These are phyloP conservation scores for Lichenostomus cassidix DNA, from an alignment of 2,113 vertebrate genomes.

Conservation along the genomic window DNA sequence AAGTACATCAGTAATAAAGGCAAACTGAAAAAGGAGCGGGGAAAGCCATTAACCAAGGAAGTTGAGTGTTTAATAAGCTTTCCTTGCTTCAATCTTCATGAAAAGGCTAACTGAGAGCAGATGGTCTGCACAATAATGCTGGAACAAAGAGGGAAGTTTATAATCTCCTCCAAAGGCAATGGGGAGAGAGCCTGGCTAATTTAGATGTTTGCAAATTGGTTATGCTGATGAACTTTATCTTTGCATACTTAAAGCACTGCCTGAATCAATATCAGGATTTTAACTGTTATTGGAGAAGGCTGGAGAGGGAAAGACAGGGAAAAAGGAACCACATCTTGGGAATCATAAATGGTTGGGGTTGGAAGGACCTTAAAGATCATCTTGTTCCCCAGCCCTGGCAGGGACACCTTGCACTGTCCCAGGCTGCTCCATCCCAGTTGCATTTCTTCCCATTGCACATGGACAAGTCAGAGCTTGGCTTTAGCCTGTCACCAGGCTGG, in stretches of 20 bases:
- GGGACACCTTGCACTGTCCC: not conserved
- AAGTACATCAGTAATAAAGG: constrained; percentile 15
- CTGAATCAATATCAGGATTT: not conserved
- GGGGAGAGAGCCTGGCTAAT: constrained; percentile 21
- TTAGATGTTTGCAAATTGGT: constrained; percentile 47
- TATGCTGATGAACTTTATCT: constrained; percentile 60
- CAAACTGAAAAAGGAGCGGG: not conserved
- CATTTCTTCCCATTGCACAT: fast-evolving
- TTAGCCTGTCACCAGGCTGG: fast-evolving
- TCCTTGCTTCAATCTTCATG: not conserved
- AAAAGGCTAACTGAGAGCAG: constrained; percentile 59
- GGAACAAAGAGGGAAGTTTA: constrained; percentile 47
- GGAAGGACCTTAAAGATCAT: not conserved
- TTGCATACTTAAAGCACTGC: not conserved
- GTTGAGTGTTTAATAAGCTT: constrained; percentile 49
- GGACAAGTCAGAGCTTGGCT: fast-evolving
- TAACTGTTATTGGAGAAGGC: not conserved
- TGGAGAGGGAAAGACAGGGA: not conserved
- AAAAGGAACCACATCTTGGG: not conserved
- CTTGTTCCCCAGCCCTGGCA: not conserved
- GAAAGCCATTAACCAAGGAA: constrained; percentile 16
- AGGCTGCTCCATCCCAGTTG: not conserved
- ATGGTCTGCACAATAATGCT: constrained; percentile 34
- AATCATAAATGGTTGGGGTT: not conserved
- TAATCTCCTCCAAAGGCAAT: constrained; percentile 26